Percentiles rank a stretch among this genome's conserved stretches.
These are phyloP conservation scores for Falco novaeseelandiae DNA, from an alignment of 2,797 vertebrate species.

Conservation along the genomic window DNA sequence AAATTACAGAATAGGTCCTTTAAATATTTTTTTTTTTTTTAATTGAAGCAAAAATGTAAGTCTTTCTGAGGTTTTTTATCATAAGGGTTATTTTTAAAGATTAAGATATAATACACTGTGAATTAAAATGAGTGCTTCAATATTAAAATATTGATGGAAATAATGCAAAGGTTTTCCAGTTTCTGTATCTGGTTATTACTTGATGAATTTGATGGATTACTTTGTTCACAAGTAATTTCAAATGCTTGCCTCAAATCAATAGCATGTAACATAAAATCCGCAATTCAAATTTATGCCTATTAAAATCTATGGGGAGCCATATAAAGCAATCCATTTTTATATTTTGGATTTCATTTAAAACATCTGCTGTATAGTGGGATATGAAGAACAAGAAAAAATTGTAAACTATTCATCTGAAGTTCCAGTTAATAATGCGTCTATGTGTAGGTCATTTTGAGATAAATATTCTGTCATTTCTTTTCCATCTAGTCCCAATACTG, in stretches of 20 bases:
- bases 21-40: background rate
- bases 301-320: background rate
- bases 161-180: background rate
- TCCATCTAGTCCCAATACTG: background rate
- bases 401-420: background rate
- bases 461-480: background rate
- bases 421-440: background rate
- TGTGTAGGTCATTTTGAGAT: background rate
- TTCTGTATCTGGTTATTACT: background rate
- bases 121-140: background rate
- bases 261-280: background rate
- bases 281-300: background rate
- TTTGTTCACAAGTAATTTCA: background rate
- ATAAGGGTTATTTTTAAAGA: background rate
- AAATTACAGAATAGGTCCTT: background rate
- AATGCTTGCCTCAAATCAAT: background rate
- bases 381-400: background rate
- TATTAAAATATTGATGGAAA: background rate
- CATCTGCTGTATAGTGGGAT: background rate
- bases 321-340: background rate
- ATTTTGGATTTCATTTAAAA: background rate
- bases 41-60: rapidly evolving
- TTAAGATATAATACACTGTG: background rate
- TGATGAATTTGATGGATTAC: background rate
- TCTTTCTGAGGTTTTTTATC: background rate